Evolutionary conservation across 1,140 invertebrate genomes (phyloP).

Genomic region (Drosophila repleta): DNA sequence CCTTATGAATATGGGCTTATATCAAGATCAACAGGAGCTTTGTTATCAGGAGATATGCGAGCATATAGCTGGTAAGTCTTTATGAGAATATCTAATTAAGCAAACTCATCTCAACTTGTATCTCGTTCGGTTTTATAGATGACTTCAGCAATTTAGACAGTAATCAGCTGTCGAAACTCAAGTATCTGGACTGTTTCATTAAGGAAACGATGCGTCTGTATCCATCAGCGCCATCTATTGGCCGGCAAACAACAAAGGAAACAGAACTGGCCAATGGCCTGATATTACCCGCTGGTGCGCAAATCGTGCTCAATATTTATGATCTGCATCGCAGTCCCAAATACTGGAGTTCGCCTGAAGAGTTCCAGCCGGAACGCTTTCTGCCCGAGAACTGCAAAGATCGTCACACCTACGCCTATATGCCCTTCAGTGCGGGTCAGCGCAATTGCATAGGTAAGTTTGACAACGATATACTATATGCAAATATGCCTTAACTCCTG

Average conservation of each 20-base stretch:
- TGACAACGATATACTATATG: no score
- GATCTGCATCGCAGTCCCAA: slow-evolving; percentile 86
- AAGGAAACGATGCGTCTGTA: slow-evolving; percentile 87
- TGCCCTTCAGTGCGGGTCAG: slow-evolving; percentile 86
- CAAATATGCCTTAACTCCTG: no score
- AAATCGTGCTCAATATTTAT: slow-evolving; percentile 84
- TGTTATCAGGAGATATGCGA: slow-evolving; percentile 84
- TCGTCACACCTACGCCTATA: slow-evolving; percentile 84
- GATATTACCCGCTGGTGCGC: slow-evolving; percentile 84
- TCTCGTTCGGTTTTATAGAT: slow-evolving; percentile 27
- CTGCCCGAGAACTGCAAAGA: slow-evolving; percentile 86
- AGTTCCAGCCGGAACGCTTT: slow-evolving; percentile 92
- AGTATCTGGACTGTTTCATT: slow-evolving; percentile 87
- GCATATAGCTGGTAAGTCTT: slow-evolving; percentile 46
- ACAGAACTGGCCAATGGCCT: slow-evolving; percentile 74
- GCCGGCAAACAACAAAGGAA: slow-evolving; percentile 85
- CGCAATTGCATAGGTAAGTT: slow-evolving; percentile 75
- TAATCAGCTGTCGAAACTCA: slow-evolving; percentile 86
- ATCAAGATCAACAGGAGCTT: slow-evolving; percentile 87
- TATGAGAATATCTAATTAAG: no score
- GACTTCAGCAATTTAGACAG: slow-evolving; percentile 81
- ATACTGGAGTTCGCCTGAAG: slow-evolving; percentile 89
- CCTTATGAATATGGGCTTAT: slow-evolving; percentile 86
- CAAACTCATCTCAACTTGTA: no score
- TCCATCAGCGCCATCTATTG: slow-evolving; percentile 88